These are phyloP conservation scores for Rhynchonycteris naso DNA, from an alignment of 2,797 vertebrate species.

Conservation along the genomic window DNA sequence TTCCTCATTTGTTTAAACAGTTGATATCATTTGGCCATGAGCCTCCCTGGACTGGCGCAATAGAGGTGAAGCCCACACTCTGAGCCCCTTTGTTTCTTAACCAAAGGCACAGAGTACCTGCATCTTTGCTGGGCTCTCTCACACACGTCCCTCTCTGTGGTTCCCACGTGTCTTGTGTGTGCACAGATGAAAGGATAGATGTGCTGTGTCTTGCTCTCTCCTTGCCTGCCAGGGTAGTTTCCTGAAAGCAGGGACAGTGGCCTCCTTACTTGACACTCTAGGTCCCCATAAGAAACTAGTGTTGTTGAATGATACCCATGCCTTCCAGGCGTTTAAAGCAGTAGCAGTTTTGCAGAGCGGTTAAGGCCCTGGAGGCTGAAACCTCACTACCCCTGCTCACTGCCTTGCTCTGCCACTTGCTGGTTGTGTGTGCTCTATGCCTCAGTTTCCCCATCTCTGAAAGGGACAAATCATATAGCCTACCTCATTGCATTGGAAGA, in stretches of 20 bases:
- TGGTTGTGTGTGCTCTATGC: not conserved
- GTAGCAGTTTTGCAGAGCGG: not conserved
- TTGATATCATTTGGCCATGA: not conserved
- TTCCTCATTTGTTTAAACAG: not conserved
- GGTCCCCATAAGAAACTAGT: not conserved
- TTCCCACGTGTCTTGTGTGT: not conserved
- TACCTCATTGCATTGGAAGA: not conserved
- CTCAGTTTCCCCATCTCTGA: not conserved
- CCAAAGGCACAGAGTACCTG: fast-evolving
- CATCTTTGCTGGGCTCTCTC: not conserved
- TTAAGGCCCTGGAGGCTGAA: not conserved
- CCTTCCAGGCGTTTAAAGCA: not conserved
- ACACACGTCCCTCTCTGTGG: not conserved
- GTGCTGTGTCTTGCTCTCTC: not conserved
- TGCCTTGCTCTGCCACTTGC: not conserved
- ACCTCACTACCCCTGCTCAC: not conserved
- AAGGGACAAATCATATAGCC: constrained; percentile 13
- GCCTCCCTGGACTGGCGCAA: not conserved
- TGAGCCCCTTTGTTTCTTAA: not conserved
- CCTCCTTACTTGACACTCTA: not conserved
- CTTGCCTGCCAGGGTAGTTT: not conserved
- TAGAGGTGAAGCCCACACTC: not conserved
- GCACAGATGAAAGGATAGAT: not conserved
- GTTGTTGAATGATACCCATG: not conserved
- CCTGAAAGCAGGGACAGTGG: not conserved